Evolutionary conservation across 2,113 vertebrate genomes (phyloP), one percentile per base, ranked within the genome.

Genomic region (Pseudonaja textilis): DNA sequence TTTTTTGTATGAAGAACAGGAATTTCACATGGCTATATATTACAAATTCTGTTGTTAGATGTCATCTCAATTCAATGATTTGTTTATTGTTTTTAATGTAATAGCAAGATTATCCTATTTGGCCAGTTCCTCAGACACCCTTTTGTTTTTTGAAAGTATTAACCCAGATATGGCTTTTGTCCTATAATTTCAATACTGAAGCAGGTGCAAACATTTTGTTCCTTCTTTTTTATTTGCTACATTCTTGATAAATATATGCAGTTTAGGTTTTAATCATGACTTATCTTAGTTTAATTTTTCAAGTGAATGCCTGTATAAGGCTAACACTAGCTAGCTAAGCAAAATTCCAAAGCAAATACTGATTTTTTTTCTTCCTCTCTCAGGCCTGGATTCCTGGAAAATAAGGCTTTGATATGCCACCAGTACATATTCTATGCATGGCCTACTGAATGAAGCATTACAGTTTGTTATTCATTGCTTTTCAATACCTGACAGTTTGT

Each of bases 401-500:
- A 42, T 4, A 25, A 9, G 25, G 6, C 18, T 81, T 85, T 23
- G 12, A 81, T 59, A 59, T 93, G 85, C 39, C 39, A 29, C 10
- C 9, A 16, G 91, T 25, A 1, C 3, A 0, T 3, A 10, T 57
- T 89, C 3, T 25, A 12, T 29, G 8, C 50, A 11, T 20, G 59
- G 64, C 3, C 81, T 5, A 12, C 0, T 6, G 87, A 92, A 47
- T 29, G 85, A 59, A 92, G 39, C 29, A 39, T 14, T 0, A 0
- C 26, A 0, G 45, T 92, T 93, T 92, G 89, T 39, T 94, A 47
- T 86, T 47, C 74, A 5, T 39, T 2, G 12, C 54, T 89, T 85
- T 88, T 64, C 29, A 90, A 86, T 54, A 39, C 25, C 50, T 94
- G 45, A 87, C 45, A 87, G 54, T 90, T 92, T 3, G 25, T 92